Evolutionary conservation across 2,797 vertebrate genomes (phyloP).

Genomic region (Mormyrus proboscirostris): DNA sequence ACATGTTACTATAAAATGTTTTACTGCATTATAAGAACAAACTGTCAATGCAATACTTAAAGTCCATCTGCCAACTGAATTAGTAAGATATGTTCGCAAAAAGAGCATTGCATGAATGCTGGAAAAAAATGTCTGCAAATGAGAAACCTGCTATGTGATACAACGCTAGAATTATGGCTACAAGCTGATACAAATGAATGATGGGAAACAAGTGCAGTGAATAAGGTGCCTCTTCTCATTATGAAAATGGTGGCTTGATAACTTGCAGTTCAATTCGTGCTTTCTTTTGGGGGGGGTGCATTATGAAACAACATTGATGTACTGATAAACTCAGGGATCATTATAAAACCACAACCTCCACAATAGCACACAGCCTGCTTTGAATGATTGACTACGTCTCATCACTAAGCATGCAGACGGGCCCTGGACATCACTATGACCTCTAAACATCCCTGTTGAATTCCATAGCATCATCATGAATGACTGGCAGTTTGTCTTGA

Average conservation of each 20-base stretch:
- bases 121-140: not conserved
- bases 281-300: not conserved
- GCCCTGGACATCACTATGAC: not conserved
- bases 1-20: not conserved
- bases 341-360: not conserved
- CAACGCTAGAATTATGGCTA: not conserved
- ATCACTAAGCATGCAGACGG: not conserved
- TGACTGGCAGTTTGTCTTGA: not conserved
- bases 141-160: not conserved
- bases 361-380: not conserved
- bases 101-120: not conserved
- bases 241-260: not conserved
- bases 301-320: not conserved
- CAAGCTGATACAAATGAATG: not conserved
- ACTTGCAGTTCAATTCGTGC: not conserved
- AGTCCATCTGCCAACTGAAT: not conserved
- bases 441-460: not conserved
- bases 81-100: not conserved
- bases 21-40: not conserved
- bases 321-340: not conserved
- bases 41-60: not conserved
- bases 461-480: not conserved
- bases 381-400: not conserved
- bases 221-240: not conserved
- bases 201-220: not conserved